Evolutionary conservation across 2,888 invertebrate genomes (phyloP).

Genomic region (Clusia tigrina): DNA sequence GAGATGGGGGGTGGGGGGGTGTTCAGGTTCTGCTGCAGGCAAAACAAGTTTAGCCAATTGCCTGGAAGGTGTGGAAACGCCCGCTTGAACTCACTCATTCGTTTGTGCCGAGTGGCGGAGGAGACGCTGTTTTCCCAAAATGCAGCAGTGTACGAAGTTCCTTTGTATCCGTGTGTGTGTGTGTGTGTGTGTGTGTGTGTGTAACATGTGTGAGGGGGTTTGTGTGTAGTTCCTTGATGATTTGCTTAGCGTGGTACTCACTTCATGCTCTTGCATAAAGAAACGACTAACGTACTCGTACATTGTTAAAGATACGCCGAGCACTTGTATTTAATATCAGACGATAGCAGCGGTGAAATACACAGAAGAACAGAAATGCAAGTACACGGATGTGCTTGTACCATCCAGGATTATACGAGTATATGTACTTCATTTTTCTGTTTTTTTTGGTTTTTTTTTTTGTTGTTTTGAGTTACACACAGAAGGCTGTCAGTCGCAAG

Average conservation of each 20-base stretch:
- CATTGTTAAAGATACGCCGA: neutral
- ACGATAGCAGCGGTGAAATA: neutral
- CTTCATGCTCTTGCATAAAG: neutral
- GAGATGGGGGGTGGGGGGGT: too few relatives aligned
- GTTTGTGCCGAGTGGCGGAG: neutral
- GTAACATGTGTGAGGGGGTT: too few relatives aligned
- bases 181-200: too few relatives aligned
- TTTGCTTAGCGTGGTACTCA: too few relatives aligned
- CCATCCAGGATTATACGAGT: conserved; percentile 6
- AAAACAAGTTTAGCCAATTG: neutral
- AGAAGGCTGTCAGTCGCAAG: conserved; percentile 20
- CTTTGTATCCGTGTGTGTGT: too few relatives aligned
- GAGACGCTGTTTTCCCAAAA: too few relatives aligned
- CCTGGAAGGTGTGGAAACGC: neutral
- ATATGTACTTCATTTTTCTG: too few relatives aligned
- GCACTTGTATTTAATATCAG: neutral
- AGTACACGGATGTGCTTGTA: conserved; percentile 2
- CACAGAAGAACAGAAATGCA: neutral
- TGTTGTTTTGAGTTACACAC: conserved; percentile 19
- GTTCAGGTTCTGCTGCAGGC: neutral
- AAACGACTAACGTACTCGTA: neutral
- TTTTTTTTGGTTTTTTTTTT: too few relatives aligned
- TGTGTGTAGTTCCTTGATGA: too few relatives aligned
- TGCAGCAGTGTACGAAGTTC: too few relatives aligned
- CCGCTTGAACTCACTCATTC: neutral